Percentiles rank a stretch among this genome's conserved stretches.
Conservation (phyloP, 1,140 invertebrate species). For the Globodera ellingtonae region DNA sequence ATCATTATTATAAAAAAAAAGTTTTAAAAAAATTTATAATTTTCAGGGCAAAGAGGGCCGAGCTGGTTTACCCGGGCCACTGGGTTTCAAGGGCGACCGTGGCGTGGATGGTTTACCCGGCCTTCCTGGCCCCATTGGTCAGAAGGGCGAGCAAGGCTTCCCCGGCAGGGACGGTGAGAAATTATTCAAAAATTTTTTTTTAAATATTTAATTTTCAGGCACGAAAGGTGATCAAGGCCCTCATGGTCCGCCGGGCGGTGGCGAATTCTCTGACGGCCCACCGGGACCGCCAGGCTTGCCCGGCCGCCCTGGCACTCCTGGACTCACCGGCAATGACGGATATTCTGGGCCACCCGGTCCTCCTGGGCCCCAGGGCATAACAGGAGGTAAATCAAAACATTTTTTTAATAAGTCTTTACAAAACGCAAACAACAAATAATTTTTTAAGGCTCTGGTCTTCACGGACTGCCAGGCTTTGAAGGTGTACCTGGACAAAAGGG, state of each 20-base stretch:
- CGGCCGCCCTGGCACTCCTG: constrained; percentile 52
- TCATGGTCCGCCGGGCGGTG: constrained; percentile 62
- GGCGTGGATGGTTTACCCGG: constrained; percentile 63
- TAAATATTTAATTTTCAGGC: background rate
- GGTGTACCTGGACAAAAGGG: constrained; percentile 57
- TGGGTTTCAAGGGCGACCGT: constrained; percentile 63
- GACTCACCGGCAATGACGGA: constrained; percentile 55
- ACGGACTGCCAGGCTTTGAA: constrained; percentile 60
- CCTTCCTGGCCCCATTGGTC: constrained; percentile 57
- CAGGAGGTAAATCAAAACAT: constrained; percentile 33
- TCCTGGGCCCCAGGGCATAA: constrained; percentile 55
- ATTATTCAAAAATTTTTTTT: background rate
- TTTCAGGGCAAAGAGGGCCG: constrained; percentile 64
- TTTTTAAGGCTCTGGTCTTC: constrained; percentile 39
- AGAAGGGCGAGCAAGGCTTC: constrained; percentile 61
- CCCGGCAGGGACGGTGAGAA: constrained; percentile 54
- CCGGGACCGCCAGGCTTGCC: constrained; percentile 62
- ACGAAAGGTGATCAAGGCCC: constrained; percentile 56
- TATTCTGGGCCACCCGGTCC: constrained; percentile 57
- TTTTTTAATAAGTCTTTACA: background rate
- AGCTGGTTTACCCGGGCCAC: constrained; percentile 57
- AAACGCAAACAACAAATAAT: background rate
- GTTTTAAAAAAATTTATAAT: constrained; percentile 8
- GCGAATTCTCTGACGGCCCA: constrained; percentile 62
- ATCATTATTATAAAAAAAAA: constrained; percentile 6